phyloP scores from a whole-genome alignment of 2,113 vertebrate genomes.

The Ivindomyrus marchei region DNA sequence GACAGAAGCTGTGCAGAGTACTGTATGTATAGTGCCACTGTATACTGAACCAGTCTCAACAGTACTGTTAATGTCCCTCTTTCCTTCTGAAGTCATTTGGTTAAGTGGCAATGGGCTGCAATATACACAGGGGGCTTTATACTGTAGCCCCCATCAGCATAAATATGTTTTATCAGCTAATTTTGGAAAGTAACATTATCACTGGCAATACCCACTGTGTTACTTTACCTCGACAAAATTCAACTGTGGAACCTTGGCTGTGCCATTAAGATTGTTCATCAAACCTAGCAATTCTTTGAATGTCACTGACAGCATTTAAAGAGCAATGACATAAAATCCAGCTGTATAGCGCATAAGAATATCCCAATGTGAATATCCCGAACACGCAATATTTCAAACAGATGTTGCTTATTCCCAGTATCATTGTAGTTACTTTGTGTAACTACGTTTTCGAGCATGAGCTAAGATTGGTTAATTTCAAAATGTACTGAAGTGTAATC shows the following conservation, averaged over 20 bases:
- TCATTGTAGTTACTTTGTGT: not conserved
- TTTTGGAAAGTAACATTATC: not conserved
- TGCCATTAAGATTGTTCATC: not conserved
- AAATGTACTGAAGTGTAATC: not conserved
- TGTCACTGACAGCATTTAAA: not conserved
- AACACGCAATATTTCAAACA: not conserved
- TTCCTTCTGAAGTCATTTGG: not conserved
- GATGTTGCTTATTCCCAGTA: not conserved
- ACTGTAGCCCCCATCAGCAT: not conserved
- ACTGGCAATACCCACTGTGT: not conserved
- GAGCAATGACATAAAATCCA: not conserved
- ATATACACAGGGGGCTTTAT: not conserved
- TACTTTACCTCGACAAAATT: not conserved
- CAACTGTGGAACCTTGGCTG: not conserved
- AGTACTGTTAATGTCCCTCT: not conserved
- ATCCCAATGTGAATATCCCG: not conserved
- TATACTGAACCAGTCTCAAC: not conserved
- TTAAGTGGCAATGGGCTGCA: not conserved
- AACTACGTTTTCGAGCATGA: not conserved
- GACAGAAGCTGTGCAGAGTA: not conserved
- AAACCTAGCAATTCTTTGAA: not conserved
- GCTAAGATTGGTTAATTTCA: not conserved
- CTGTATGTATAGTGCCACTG: not conserved
- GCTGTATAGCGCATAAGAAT: not conserved
- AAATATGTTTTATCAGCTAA: not conserved